Percentiles rank a stretch among this genome's conserved stretches.
These are phyloP conservation scores for Lasioglossum marginatum DNA, from an alignment of 2,888 invertebrate genomes.

Conservation along the genomic window DNA sequence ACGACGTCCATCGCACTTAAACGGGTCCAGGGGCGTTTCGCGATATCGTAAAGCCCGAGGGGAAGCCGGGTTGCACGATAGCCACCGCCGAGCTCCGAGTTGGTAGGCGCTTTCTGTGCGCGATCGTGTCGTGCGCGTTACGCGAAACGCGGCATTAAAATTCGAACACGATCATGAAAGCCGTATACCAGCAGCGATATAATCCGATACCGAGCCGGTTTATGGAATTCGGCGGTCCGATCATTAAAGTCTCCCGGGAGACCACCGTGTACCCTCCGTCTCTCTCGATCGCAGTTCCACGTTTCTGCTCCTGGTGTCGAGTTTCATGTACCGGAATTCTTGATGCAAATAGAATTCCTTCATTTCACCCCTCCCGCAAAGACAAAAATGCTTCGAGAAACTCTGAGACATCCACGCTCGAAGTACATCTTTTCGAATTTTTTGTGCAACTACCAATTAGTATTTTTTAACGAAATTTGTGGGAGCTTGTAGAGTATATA, in stretches of 20 bases:
- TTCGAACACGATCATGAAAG: slow-evolving; percentile 77
- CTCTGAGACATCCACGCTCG: no score
- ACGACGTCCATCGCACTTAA: slow-evolving; percentile 73
- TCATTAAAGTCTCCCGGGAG: slow-evolving; percentile 71
- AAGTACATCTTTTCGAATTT: background rate
- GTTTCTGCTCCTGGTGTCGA: background rate
- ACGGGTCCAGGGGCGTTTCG: slow-evolving; percentile 65
- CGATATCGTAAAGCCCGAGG: slow-evolving; percentile 73
- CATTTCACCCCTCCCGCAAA: background rate
- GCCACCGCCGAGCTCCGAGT: background rate
- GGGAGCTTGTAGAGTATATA: background rate
- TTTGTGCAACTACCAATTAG: background rate
- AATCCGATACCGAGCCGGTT: slow-evolving; percentile 57
- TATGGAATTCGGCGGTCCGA: slow-evolving; percentile 68
- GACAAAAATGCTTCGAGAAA: background rate
- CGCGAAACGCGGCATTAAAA: slow-evolving; percentile 73
- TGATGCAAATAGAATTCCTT: background rate
- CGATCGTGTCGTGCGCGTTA: slow-evolving; percentile 44
- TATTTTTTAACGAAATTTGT: background rate
- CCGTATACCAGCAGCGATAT: slow-evolving; percentile 56
- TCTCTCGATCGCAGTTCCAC: background rate
- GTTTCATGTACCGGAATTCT: background rate
- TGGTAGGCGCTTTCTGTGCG: slow-evolving; percentile 17
- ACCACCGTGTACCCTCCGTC: slow-evolving; percentile 2
- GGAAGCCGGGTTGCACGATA: slow-evolving; percentile 30